These are phyloP conservation scores for Astropecten irregularis DNA, from an alignment of 53 echinoderm and acorn worm genomes.

Conservation along the genomic window DNA sequence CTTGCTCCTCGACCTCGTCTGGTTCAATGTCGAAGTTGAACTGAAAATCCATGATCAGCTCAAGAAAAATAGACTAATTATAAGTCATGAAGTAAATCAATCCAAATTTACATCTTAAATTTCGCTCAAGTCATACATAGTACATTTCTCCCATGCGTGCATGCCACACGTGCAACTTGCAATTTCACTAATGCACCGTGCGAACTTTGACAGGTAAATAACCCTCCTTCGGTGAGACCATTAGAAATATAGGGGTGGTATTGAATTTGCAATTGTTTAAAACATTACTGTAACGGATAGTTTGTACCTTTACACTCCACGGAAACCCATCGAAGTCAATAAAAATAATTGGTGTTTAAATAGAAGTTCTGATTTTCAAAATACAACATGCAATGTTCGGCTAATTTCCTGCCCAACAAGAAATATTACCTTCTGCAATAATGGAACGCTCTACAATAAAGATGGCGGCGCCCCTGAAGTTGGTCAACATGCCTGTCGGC, in stretches of 20 bases:
- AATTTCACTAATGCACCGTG: background rate
- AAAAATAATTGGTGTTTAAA: too few species aligned
- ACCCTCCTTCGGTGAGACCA: slow-evolving; percentile 1
- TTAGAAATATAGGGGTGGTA: background rate
- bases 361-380: too few species aligned
- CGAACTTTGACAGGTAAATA: background rate
- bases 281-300: background rate
- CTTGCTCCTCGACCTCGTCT: background rate
- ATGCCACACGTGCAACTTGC: too few species aligned
- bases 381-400: too few species aligned
- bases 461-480: slow-evolving; percentile 62
- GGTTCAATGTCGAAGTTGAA: slow-evolving; percentile 30
- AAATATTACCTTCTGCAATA: background rate
- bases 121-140: background rate
- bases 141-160: background rate
- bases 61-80: background rate
- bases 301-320: too few species aligned
- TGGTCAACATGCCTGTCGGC: background rate
- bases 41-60: slow-evolving; percentile 22
- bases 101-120: background rate
- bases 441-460: slow-evolving; percentile 47
- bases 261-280: background rate
- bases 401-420: too few species aligned
- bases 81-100: background rate
- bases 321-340: too few species aligned